Evolutionary conservation across 1,140 invertebrate species (phyloP), one percentile per base, ranked within the genome.

Genomic region (Acromyrmex echinatior): DNA sequence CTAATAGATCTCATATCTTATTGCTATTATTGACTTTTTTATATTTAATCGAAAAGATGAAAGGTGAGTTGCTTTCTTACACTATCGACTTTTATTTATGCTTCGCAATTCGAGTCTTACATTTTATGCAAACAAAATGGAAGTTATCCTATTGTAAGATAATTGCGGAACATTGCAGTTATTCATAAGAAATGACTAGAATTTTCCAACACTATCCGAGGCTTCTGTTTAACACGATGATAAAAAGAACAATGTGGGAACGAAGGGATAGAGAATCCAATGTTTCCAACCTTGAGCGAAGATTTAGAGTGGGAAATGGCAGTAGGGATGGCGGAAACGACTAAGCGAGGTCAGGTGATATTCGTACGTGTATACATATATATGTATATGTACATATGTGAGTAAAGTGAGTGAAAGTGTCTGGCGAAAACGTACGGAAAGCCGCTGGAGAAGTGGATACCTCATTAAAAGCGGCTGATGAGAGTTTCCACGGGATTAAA

Each of bases 401-500:
- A 9, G 35, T 58, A 21, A 71, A 86, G 63, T 66, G 77, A 77
- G 70, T 58, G 73, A 81, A 90, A 78, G 74, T 70, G 86, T 84
- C 66, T 86, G 31, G 70, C 0, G 73, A 84, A 88, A 90, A 79
- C 51, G 56, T 73, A 63, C 35, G 79, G 14, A 68, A 81, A 84
- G 39, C 70, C 70, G 58, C 39, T 62, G 25, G 25, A 84, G 56
- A 87, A 92, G 89, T 89, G 65, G 80, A 91, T 92, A 93, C 76
- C 60, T 86, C 82, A 86, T 86, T 86, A 86, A 85, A 87, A 86
- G 62, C 71, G 45, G 53, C 31, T 68, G 56, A 88, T 77, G 87
- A 84, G 66, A 10, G 66, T 74, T 85, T 65, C 60, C 58, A 31
- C n/a, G 28, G 35, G 28, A 35, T 25, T 35, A 45, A 85, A 63